A percentile compares a stretch with the other conserved stretches of the same genome.
phyloP scores from a whole-genome alignment of 2,113 vertebrate genomes.

The Indri indri region DNA sequence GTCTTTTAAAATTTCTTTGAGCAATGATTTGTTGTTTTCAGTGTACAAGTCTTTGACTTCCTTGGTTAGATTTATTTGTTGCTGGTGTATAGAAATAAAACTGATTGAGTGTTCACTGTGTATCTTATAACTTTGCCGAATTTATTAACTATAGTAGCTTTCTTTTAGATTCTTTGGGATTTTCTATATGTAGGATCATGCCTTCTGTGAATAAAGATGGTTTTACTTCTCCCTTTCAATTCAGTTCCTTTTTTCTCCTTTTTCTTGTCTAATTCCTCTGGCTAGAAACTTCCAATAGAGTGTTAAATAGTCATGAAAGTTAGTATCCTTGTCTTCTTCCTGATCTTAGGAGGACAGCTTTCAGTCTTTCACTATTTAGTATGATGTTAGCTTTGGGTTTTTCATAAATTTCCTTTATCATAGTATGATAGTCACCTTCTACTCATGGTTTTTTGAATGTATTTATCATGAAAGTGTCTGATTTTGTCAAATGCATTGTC shows the following conservation, averaged over 20 bases:
- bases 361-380: not conserved
- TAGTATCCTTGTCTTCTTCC: not conserved
- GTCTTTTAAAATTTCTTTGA: not conserved
- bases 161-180: not conserved
- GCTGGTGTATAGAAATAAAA: not conserved
- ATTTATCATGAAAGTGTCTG: not conserved
- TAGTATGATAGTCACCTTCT: not conserved
- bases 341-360: not conserved
- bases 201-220: not conserved
- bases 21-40: not conserved
- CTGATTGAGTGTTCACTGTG: not conserved
- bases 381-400: not conserved
- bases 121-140: not conserved
- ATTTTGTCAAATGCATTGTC: not conserved
- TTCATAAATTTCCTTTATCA: not conserved
- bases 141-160: not conserved
- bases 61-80: not conserved
- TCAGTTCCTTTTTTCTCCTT: not conserved
- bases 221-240: constrained; percentile 3
- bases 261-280: not conserved
- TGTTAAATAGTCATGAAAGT: constrained; percentile 13
- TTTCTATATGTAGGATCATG: not conserved
- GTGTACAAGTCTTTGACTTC: not conserved
- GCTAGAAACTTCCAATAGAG: not conserved
- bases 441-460: not conserved